Conservation (phyloP, 2,888 invertebrate species). For the Brenthis hecate region DNA sequence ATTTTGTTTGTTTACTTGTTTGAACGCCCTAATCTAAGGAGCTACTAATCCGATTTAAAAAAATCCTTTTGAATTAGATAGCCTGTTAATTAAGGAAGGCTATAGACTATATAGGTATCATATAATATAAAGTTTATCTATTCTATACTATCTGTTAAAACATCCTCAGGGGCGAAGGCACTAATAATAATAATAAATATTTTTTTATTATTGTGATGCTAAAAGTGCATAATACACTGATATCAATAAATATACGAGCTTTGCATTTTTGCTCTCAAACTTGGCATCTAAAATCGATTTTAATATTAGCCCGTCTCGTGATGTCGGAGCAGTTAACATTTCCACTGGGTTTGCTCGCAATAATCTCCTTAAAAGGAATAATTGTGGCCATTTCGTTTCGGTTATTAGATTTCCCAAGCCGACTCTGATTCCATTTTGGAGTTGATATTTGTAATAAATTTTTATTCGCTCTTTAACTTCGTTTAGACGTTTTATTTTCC, state of each 20-base stretch:
- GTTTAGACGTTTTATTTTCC: constrained; percentile 58
- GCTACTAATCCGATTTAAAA: no score
- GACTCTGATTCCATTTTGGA: constrained; percentile 49
- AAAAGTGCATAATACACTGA: neutral
- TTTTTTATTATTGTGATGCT: neutral
- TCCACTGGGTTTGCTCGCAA: constrained; percentile 53
- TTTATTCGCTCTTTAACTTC: constrained; percentile 60
- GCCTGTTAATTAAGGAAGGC: no score
- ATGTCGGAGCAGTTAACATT: constrained; percentile 45
- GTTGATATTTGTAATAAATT: constrained; percentile 71
- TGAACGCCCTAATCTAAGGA: no score
- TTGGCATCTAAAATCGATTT: constrained; percentile 47
- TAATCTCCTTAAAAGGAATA: constrained; percentile 63
- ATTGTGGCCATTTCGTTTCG: constrained; percentile 65
- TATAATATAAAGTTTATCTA: no score
- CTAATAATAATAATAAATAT: no score
- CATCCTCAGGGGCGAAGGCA: no score
- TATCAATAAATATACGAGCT: neutral
- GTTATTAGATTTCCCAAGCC: constrained; percentile 64
- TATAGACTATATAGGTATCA: no score
- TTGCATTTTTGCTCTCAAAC: neutral
- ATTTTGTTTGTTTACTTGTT: neutral
- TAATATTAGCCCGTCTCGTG: constrained; percentile 40
- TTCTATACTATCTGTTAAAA: no score
- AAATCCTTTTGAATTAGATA: no score